These are phyloP conservation scores for Drosophila chauvacae DNA, from an alignment of 1,140 invertebrate species.

Conservation along the genomic window DNA sequence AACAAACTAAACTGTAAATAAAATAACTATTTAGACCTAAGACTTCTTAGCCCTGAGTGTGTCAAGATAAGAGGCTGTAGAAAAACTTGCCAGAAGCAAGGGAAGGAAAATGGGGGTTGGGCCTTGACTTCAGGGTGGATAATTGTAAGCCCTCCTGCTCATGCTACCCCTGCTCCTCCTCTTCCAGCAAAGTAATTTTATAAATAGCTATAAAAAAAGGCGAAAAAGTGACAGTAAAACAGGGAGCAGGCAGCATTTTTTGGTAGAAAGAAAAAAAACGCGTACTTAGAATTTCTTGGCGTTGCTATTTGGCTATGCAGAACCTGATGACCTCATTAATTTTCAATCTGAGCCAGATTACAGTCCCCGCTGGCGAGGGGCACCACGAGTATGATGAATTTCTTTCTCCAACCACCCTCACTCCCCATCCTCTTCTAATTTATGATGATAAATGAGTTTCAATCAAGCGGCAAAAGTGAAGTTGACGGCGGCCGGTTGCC, in stretches of 20 bases:
- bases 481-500: slow-evolving; percentile 48
- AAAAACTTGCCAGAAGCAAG: neutral
- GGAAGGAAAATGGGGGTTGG: slow-evolving; percentile 2
- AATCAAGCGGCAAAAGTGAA: slow-evolving; percentile 82
- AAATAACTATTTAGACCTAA: neutral
- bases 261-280: neutral
- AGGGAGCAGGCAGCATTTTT: slow-evolving; percentile 11
- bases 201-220: slow-evolving; percentile 50
- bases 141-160: slow-evolving; percentile 14
- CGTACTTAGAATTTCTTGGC: slow-evolving; percentile 34
- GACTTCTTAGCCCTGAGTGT: neutral
- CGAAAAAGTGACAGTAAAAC: slow-evolving; percentile 15
- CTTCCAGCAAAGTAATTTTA: slow-evolving; percentile 31
- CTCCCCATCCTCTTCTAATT: slow-evolving; percentile 52
- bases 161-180: neutral
- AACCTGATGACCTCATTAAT: slow-evolving; percentile 83
- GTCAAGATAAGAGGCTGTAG: neutral
- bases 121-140: slow-evolving; percentile 18
- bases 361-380: slow-evolving; percentile 17
- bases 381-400: slow-evolving; percentile 67
- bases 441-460: slow-evolving; percentile 84
- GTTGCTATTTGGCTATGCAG: slow-evolving; percentile 33
- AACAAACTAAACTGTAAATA: neutral
- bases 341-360: slow-evolving; percentile 84
- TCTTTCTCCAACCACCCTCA: slow-evolving; percentile 20